Evolutionary conservation across 2,888 invertebrate species (phyloP).

Genomic region (Leucophenga montana): DNA sequence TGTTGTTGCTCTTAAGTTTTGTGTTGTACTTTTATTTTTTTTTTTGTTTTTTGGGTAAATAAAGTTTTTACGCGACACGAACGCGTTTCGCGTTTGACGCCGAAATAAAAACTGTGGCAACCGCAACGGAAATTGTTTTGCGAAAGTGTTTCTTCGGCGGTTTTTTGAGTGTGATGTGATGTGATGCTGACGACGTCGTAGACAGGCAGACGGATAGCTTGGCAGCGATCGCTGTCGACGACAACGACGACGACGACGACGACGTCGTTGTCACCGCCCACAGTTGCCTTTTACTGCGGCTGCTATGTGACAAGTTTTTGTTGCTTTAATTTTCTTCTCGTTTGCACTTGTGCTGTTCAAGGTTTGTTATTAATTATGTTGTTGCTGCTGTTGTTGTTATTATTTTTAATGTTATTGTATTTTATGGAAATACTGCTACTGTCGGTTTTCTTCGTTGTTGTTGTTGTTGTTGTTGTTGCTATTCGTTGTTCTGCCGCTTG

Average conservation of each 20-base stretch:
- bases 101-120: slow-evolving; percentile 64
- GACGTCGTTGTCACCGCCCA: slow-evolving; percentile 21
- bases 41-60: neutral
- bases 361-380: neutral
- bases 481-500: slow-evolving; percentile 7
- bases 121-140: slow-evolving; percentile 65
- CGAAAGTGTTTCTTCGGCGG: slow-evolving; percentile 48
- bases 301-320: neutral
- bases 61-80: slow-evolving; percentile 51
- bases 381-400: neutral
- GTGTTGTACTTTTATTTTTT: neutral
- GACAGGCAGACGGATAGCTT: no score
- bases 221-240: slow-evolving; percentile 6
- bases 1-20: neutral
- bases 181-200: neutral
- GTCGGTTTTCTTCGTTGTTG: slow-evolving; percentile 19
- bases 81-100: slow-evolving; percentile 58
- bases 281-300: neutral
- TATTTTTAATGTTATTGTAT: no score
- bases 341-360: neutral
- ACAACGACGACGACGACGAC: slow-evolving; percentile 26
- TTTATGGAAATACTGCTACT: neutral
- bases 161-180: slow-evolving; percentile 14
- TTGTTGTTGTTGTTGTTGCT: slow-evolving; percentile 13
- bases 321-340: neutral